phyloP scores from a whole-genome alignment of 2,888 invertebrate species.

The Phorcus lineatus region DNA sequence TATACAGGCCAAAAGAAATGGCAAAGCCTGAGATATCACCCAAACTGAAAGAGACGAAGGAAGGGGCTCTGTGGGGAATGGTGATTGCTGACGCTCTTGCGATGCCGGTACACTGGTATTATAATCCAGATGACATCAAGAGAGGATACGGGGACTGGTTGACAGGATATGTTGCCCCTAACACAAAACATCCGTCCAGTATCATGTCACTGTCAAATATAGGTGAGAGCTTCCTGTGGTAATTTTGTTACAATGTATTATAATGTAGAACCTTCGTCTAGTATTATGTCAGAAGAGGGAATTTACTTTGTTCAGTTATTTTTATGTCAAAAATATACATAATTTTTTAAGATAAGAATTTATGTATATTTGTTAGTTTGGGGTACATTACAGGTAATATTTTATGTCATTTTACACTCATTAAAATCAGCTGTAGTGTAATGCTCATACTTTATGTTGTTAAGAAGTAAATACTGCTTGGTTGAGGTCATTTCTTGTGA shows the following conservation, averaged over 20 bases:
- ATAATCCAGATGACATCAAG: constrained; percentile 64
- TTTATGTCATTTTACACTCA: too few species aligned
- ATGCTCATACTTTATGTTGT: too few species aligned
- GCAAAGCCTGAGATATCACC: constrained; percentile 44
- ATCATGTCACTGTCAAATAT: constrained; percentile 63
- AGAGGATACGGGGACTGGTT: constrained; percentile 63
- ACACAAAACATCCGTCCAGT: constrained; percentile 64
- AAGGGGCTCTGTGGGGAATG: constrained; percentile 67
- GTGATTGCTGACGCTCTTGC: constrained; percentile 65
- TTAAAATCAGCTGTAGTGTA: too few species aligned
- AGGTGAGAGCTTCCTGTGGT: constrained; percentile 47
- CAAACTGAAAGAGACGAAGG: constrained; percentile 50
- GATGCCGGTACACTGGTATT: constrained; percentile 73
- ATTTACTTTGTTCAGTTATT: too few species aligned
- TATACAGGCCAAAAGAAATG: constrained; percentile 34
- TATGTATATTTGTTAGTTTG: too few species aligned
- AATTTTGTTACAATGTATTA: neutral
- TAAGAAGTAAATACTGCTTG: too few species aligned
- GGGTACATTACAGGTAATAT: too few species aligned
- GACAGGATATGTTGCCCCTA: constrained; percentile 63
- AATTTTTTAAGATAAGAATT: too few species aligned
- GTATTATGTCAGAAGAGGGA: too few species aligned
- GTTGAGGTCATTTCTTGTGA: too few species aligned
- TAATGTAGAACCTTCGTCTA: too few species aligned
- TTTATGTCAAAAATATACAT: too few species aligned